Percentiles rank a stretch among this genome's conserved stretches.
Conservation (phyloP, 2,797 vertebrate species). For the Hozukius guyotensis region DNA sequence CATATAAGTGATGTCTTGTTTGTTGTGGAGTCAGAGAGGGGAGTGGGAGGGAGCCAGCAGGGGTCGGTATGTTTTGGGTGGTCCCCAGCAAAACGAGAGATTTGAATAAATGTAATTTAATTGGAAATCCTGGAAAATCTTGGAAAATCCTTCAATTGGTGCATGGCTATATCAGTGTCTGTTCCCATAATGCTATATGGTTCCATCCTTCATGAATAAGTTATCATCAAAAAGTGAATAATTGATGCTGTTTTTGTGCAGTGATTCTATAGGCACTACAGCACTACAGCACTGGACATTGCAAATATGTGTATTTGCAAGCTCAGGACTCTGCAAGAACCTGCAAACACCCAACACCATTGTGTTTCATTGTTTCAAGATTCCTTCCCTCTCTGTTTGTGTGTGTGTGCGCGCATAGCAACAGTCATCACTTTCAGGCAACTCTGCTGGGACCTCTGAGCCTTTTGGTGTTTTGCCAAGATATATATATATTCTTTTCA, state of each 20-base stretch:
- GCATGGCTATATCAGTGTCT: background rate
- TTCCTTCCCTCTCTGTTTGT: conserved; percentile 5
- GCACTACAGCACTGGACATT: background rate
- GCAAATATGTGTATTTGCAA: background rate
- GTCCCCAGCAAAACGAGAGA: background rate
- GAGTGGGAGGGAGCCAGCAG: too few species aligned
- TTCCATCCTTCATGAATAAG: background rate
- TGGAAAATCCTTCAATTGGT: background rate
- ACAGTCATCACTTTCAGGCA: conserved; percentile 13
- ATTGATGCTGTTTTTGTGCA: conserved; percentile 1
- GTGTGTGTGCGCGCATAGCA: background rate
- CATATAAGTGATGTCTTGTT: background rate
- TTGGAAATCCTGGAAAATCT: background rate
- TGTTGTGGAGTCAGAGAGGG: background rate
- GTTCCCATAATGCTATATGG: background rate
- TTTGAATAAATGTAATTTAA: background rate
- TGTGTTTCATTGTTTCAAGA: conserved; percentile 18
- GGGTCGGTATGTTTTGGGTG: too few species aligned
- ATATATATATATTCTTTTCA: background rate
- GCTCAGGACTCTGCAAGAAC: conserved; percentile 14
- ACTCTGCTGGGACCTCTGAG: background rate
- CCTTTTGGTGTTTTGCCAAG: background rate
- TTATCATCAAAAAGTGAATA: background rate
- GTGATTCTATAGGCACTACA: background rate
- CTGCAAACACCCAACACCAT: background rate